Evolutionary conservation across 2,888 invertebrate species (phyloP).

Genomic region (Limnephilus rhombicus): DNA sequence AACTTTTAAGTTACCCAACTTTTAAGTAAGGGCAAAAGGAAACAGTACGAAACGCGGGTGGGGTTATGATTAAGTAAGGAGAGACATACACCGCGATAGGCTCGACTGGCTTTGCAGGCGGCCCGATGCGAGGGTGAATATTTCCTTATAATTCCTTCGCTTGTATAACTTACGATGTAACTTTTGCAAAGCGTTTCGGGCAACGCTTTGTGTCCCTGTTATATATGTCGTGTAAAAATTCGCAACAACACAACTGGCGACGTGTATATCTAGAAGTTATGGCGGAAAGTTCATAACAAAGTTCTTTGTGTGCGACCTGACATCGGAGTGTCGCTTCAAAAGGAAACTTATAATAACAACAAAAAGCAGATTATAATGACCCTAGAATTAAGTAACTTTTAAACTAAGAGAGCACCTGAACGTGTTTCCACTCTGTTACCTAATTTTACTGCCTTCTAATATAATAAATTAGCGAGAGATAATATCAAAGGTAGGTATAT

Average conservation of each 20-base stretch:
- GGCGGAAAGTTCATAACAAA: conserved; percentile 56
- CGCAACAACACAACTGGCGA: conserved; percentile 61
- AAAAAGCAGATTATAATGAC: conserved; percentile 35
- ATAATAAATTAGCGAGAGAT: not conserved
- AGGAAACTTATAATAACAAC: conserved; percentile 33
- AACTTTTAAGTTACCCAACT: conserved; percentile 66
- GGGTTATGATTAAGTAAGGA: conserved; percentile 65
- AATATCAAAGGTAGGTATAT: not conserved
- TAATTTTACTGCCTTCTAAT: not conserved
- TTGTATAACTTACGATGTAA: conserved; percentile 63
- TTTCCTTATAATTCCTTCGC: conserved; percentile 64
- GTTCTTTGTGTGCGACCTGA: conserved; percentile 43
- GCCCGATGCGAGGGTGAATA: conserved; percentile 59
- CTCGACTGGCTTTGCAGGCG: conserved; percentile 63
- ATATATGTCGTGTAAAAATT: conserved; percentile 65
- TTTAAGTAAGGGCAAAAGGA: conserved; percentile 66
- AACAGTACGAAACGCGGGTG: conserved; percentile 62
- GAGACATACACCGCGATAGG: conserved; percentile 60
- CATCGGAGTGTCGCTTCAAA: conserved; percentile 34
- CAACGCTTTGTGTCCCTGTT: conserved; percentile 63
- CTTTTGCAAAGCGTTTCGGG: conserved; percentile 64
- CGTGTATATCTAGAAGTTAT: conserved; percentile 61
- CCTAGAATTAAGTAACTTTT: not conserved
- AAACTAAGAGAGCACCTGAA: not conserved
- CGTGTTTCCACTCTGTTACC: not conserved